Percentiles rank a stretch among this genome's conserved stretches.
These are phyloP conservation scores for Pandemis corylana DNA, from an alignment of 2,888 invertebrate species.

Conservation along the genomic window DNA sequence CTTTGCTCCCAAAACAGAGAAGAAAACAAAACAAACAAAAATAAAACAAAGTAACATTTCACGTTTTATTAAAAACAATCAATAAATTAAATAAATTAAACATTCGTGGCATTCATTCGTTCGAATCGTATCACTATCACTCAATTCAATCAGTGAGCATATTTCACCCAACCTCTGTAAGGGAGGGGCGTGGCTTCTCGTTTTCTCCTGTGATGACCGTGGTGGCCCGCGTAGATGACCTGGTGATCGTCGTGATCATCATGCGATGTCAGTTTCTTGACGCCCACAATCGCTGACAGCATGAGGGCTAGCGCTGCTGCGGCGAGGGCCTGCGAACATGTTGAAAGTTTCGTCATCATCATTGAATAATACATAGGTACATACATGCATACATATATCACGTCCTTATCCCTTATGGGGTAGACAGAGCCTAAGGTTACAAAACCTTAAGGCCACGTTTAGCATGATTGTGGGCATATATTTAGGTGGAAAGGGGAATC, in stretches of 20 bases:
- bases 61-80: conserved; percentile 22
- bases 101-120: conserved; percentile 28
- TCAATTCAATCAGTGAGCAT: conserved; percentile 46
- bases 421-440: too few relatives aligned
- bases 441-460: too few relatives aligned
- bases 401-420: too few relatives aligned
- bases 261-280: conserved; percentile 88
- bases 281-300: conserved; percentile 90
- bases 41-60: not conserved
- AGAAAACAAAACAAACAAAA: not conserved
- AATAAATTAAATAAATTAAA: conserved; percentile 39
- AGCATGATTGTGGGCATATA: too few relatives aligned
- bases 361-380: too few relatives aligned
- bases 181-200: conserved; percentile 74
- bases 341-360: too few relatives aligned
- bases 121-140: conserved; percentile 37
- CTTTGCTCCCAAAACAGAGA: too few relatives aligned
- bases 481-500: too few relatives aligned
- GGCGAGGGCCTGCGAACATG: conserved; percentile 82
- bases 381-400: too few relatives aligned
- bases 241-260: conserved; percentile 86
- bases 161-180: conserved; percentile 81
- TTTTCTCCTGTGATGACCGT: conserved; percentile 85
- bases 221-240: conserved; percentile 85
- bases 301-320: conserved; percentile 90